phyloP scores from a whole-genome alignment of 2,113 vertebrate species.

The Alaudala cheleensis region DNA sequence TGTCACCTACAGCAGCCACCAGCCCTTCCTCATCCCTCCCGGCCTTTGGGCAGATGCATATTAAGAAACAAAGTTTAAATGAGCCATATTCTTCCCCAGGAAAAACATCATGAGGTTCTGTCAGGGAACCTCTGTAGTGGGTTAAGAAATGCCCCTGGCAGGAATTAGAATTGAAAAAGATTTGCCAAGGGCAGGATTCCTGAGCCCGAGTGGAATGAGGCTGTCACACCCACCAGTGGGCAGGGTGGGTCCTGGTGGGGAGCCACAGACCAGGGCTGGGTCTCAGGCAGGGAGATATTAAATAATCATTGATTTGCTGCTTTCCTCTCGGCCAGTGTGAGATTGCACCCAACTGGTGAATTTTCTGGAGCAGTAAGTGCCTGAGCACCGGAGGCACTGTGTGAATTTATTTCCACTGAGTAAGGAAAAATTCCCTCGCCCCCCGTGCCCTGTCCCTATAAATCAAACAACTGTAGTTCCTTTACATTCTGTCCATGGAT shows the following conservation, averaged over 20 bases:
- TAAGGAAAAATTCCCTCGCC: slow-evolving; percentile 37
- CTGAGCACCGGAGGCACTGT: background rate
- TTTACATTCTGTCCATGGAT: slow-evolving; percentile 20
- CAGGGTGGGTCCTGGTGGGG: background rate
- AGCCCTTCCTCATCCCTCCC: background rate
- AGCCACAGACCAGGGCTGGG: background rate
- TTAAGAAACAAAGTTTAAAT: background rate
- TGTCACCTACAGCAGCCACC: background rate
- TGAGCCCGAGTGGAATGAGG: fast-evolving
- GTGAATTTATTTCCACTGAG: slow-evolving; percentile 40
- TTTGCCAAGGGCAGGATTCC: background rate
- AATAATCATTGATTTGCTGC: background rate
- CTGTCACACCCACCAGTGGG: background rate
- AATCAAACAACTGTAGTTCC: slow-evolving; percentile 43
- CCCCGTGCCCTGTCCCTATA: background rate
- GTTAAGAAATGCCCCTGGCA: background rate
- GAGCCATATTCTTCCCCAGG: background rate
- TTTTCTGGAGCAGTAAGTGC: background rate
- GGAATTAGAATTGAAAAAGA: background rate
- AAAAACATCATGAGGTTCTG: background rate
- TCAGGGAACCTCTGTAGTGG: background rate
- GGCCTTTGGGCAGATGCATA: background rate
- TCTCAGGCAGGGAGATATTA: background rate
- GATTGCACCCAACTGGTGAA: background rate
- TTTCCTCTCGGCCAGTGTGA: background rate